Percentiles rank a stretch among this genome's conserved stretches.
Evolutionary conservation across 1,140 invertebrate genomes (phyloP).

Genomic region (Callitettix versicolor): DNA sequence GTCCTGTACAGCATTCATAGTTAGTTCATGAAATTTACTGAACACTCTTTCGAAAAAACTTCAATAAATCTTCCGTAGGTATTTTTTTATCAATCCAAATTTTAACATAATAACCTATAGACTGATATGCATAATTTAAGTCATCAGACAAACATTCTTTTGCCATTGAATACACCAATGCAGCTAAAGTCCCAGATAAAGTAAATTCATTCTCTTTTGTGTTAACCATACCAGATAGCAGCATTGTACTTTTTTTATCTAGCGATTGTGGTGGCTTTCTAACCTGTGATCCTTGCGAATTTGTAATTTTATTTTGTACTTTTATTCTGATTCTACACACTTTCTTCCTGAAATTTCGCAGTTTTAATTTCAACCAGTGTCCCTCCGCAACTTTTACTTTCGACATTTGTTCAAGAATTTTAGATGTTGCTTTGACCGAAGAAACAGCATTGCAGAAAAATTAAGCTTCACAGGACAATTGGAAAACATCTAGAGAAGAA

Average conservation of each 20-base stretch:
- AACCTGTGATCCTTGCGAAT: background rate
- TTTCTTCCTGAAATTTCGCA: conserved; percentile 4
- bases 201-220: too few species aligned
- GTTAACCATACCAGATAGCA: too few species aligned
- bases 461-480: conserved; percentile 1
- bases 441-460: conserved; percentile 6
- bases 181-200: background rate
- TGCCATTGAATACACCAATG: background rate
- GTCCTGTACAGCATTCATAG: background rate
- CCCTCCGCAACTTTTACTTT: background rate
- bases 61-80: background rate
- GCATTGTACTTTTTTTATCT: too few species aligned
- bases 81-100: background rate
- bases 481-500: background rate
- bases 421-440: background rate
- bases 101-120: conserved; percentile 3
- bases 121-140: background rate
- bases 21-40: background rate
- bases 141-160: background rate
- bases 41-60: background rate
- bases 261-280: too few species aligned
- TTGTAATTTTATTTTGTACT: background rate
- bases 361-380: background rate
- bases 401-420: background rate
- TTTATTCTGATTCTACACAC: background rate